Conservation (phyloP, 2,888 invertebrate species). For the Erebia palarica region DNA sequence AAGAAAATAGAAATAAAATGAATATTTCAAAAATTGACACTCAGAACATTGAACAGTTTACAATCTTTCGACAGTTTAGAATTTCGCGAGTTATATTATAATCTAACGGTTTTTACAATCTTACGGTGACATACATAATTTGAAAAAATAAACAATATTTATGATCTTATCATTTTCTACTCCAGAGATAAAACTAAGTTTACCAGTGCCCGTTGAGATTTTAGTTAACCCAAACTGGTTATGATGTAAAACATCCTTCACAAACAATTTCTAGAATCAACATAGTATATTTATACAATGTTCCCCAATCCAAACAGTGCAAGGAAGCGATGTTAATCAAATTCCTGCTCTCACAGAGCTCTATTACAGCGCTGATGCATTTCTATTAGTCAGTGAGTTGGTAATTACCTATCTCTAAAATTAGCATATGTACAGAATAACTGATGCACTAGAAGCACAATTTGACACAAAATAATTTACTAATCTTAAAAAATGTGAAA, state of each 20-base stretch:
- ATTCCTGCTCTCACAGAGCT: slow-evolving; percentile 18
- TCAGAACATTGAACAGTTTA: too few relatives aligned
- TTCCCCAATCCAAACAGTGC: slow-evolving; percentile 14
- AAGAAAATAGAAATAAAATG: too few relatives aligned
- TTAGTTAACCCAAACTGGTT: background rate
- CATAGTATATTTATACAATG: background rate
- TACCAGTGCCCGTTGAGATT: background rate
- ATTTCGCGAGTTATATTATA: too few relatives aligned
- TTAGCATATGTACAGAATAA: slow-evolving; percentile 22
- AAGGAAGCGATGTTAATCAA: slow-evolving; percentile 18
- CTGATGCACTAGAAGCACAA: slow-evolving; percentile 5
- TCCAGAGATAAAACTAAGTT: background rate
- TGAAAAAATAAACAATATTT: too few relatives aligned
- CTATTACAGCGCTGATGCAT: slow-evolving; percentile 23
- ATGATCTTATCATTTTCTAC: too few relatives aligned
- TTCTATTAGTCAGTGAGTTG: slow-evolving; percentile 14
- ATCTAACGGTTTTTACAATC: too few relatives aligned
- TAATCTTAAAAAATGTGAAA: too few relatives aligned
- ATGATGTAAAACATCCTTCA: background rate
- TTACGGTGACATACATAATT: too few relatives aligned
- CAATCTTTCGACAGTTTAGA: too few relatives aligned
- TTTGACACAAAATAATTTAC: slow-evolving; percentile 10
- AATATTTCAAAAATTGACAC: too few relatives aligned
- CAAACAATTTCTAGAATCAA: background rate
- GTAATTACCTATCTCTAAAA: slow-evolving; percentile 23